Percentiles rank a stretch among this genome's conserved stretches.
Conservation (phyloP, 2,888 invertebrate species). For the Caenorhabditis drosophilae region DNA sequence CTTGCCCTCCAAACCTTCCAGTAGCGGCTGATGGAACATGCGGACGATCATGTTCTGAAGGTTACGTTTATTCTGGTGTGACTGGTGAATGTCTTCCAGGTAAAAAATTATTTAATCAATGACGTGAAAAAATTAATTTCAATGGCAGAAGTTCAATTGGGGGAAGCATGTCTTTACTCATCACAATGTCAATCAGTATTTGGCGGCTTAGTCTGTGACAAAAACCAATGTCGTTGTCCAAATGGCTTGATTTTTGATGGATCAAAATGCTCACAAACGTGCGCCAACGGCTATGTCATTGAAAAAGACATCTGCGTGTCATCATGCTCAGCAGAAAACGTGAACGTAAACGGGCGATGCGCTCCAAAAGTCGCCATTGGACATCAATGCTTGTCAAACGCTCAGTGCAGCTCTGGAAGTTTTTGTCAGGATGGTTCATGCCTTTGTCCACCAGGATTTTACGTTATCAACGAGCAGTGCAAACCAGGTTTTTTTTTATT, state of each 20-base stretch:
- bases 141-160: conserved; percentile 67
- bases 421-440: conserved; percentile 58
- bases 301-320: conserved; percentile 63
- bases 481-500: conserved; percentile 14
- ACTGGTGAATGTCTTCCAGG: conserved; percentile 67
- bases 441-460: conserved; percentile 41
- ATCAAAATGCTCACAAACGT: conserved; percentile 44
- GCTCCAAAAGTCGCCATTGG: conserved; percentile 61
- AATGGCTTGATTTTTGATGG: conserved; percentile 56
- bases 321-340: conserved; percentile 60
- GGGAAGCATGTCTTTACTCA: conserved; percentile 66
- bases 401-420: conserved; percentile 66
- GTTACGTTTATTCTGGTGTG: conserved; percentile 64
- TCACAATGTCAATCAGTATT: conserved; percentile 66
- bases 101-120: too few relatives aligned
- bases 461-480: conserved; percentile 24
- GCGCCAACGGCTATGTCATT: conserved; percentile 50
- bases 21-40: conserved; percentile 69
- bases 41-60: conserved; percentile 61
- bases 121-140: conserved; percentile 7
- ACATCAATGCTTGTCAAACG: conserved; percentile 61
- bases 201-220: conserved; percentile 65
- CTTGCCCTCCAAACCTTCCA: conserved; percentile 63
- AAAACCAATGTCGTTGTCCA: conserved; percentile 57
- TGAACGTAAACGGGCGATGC: conserved; percentile 65